These are phyloP conservation scores for Ophthalmolycus amberensis DNA, from an alignment of 2,113 vertebrate genomes.

Conservation along the genomic window DNA sequence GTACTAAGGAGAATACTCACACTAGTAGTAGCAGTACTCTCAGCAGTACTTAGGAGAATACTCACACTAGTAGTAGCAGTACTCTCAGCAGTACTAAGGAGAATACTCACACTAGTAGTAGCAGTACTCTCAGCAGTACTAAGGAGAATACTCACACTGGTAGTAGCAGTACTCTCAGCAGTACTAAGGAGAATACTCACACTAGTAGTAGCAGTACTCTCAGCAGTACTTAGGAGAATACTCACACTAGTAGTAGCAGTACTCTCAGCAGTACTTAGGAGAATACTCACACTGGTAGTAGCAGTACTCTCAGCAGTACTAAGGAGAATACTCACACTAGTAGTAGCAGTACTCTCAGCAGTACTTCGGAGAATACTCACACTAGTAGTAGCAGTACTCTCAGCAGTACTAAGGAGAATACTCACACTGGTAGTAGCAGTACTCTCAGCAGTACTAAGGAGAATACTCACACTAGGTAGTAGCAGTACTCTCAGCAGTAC, in stretches of 20 bases:
- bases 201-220: background rate
- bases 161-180: conserved; percentile 76
- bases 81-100: background rate
- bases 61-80: background rate
- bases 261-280: background rate
- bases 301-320: background rate
- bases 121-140: background rate
- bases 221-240: background rate
- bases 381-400: background rate
- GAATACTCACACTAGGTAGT: background rate
- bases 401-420: background rate
- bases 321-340: conserved; percentile 59
- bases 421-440: background rate
- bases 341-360: conserved; percentile 64
- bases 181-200: too few relatives aligned
- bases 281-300: background rate
- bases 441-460: background rate
- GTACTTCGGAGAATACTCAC: too few relatives aligned
- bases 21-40: background rate
- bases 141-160: conserved; percentile 59
- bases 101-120: background rate
- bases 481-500: background rate
- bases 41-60: background rate
- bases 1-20: too few relatives aligned
- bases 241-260: background rate